Percentiles rank a stretch among this genome's conserved stretches.
Evolutionary conservation across 2,113 vertebrate species (phyloP).

Genomic region (Nesogale talazaci): DNA sequence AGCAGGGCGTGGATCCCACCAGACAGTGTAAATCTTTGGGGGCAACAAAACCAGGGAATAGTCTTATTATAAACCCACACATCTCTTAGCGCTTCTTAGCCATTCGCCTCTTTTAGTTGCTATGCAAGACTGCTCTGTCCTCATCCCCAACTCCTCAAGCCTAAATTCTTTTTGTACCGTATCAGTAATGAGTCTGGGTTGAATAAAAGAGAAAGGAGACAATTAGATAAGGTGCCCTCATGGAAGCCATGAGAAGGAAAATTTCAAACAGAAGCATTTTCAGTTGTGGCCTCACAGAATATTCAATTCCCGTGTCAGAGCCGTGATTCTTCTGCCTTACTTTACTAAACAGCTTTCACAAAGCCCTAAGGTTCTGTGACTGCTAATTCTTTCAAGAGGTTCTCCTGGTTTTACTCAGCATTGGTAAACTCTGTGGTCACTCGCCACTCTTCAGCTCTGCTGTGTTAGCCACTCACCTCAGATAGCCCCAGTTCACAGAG

Average conservation of each 20-base stretch:
- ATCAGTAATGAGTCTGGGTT: background rate
- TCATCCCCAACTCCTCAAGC: background rate
- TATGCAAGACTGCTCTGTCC: background rate
- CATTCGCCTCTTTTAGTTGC: background rate
- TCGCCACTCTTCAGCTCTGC: background rate
- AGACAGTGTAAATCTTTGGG: too few relatives aligned
- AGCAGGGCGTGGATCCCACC: too few relatives aligned
- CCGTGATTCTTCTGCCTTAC: background rate
- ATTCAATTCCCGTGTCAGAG: background rate
- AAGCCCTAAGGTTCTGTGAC: background rate
- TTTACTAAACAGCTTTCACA: background rate
- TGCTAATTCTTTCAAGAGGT: background rate
- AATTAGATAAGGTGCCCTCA: background rate
- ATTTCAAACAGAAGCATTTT: background rate
- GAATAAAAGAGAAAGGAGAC: background rate
- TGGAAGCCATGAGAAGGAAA: background rate
- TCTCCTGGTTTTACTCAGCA: slow-evolving; percentile 4
- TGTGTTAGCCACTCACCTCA: background rate
- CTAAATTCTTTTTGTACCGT: background rate
- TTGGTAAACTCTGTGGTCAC: background rate
- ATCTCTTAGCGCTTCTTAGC: background rate
- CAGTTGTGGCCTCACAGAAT: slow-evolving; percentile 21
- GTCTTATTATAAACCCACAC: too few relatives aligned
- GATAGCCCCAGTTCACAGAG: background rate
- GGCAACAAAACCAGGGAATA: too few relatives aligned